phyloP scores from a whole-genome alignment of 2,888 invertebrate genomes.

The Taenaris catops region DNA sequence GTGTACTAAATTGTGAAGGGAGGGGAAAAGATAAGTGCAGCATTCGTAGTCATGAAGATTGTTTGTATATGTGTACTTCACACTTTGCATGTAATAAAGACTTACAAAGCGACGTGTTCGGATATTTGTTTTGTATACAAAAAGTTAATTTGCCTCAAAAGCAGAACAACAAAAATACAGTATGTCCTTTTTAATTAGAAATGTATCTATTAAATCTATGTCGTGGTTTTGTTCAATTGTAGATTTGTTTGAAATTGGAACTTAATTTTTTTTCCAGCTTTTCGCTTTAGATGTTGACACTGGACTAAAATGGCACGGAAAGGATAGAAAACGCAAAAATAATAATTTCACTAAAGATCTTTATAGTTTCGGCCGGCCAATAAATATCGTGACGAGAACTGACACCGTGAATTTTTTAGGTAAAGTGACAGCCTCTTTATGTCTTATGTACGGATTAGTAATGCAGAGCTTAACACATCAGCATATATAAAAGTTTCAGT shows the following conservation, averaged over 20 bases:
- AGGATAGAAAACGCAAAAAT: constrained; percentile 21
- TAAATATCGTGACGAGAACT: no score
- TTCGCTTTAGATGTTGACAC: constrained; percentile 26
- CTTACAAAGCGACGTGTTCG: constrained; percentile 28
- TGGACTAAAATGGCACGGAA: constrained; percentile 42
- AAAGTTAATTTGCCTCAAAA: constrained; percentile 58
- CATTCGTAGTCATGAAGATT: constrained; percentile 2
- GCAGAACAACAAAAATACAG: constrained; percentile 34
- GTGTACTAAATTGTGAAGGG: constrained; percentile 80
- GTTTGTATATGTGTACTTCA: constrained; percentile 8
- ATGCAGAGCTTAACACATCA: no score
- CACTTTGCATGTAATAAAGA: constrained; percentile 30
- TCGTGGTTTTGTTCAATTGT: neutral
- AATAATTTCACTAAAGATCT: no score
- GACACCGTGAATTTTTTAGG: no score
- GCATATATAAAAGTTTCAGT: no score
- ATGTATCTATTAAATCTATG: neutral
- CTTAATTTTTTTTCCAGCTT: constrained; percentile 34
- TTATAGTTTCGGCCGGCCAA: no score
- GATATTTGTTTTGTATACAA: constrained; percentile 55
- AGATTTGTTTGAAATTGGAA: no score
- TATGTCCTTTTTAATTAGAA: constrained; percentile 23
- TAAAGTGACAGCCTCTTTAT: no score
- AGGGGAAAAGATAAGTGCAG: constrained; percentile 5
- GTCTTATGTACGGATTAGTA: no score